phyloP scores from a whole-genome alignment of 2,797 vertebrate species.

The Poecilia wingei region DNA sequence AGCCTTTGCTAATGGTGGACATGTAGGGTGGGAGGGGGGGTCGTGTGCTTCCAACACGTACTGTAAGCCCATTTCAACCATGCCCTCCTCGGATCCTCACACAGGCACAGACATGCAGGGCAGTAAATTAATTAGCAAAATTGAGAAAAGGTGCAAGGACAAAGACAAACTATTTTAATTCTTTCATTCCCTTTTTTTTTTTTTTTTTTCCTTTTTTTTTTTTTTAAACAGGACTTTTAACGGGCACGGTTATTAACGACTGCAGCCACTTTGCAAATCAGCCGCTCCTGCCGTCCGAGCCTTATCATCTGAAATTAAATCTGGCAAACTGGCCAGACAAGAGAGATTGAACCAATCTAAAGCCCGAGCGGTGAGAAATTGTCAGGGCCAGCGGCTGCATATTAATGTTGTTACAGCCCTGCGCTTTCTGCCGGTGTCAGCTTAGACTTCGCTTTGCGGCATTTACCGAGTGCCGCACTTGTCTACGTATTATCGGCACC shows the following conservation, averaged over 20 bases:
- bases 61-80: conserved; percentile 24
- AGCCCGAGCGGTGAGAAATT: conserved; percentile 58
- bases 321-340: conserved; percentile 71
- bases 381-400: conserved; percentile 65
- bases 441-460: conserved; percentile 63
- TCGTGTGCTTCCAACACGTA: conserved; percentile 20
- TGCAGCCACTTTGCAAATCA: conserved; percentile 58
- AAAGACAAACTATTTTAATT: conserved; percentile 29
- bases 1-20: conserved; percentile 54
- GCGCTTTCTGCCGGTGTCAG: conserved; percentile 61
- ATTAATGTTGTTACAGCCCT: conserved; percentile 71
- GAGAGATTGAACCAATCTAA: conserved; percentile 73
- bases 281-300: conserved; percentile 61
- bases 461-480: conserved; percentile 47
- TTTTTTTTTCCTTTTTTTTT: neutral
- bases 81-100: neutral
- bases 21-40: neutral
- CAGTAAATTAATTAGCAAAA: conserved; percentile 27
- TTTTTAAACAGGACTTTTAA: conserved; percentile 48
- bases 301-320: conserved; percentile 77
- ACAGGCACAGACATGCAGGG: neutral
- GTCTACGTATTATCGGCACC: conserved; percentile 20
- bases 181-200: neutral
- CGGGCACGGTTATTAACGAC: conserved; percentile 59
- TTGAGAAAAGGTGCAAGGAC: conserved; percentile 44